A percentile compares a stretch with the other conserved stretches of the same genome.
Conservation (phyloP, 2,113 vertebrate genomes). For the Pitta sordida region DNA sequence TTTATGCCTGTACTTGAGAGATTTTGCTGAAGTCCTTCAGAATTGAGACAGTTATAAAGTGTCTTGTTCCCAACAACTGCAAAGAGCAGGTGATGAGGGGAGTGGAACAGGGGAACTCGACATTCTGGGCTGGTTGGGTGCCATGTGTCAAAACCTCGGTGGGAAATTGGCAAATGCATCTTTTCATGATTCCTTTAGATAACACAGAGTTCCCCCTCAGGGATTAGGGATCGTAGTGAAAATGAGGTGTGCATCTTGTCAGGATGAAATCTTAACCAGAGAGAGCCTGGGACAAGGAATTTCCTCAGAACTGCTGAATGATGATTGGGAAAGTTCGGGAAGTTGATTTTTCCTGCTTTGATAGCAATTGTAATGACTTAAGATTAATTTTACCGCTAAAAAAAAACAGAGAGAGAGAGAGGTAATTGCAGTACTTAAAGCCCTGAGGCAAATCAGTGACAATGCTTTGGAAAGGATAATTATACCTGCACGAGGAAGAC, state of each 20-base stretch:
- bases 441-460: conserved; percentile 45
- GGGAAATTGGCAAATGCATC: neutral
- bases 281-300: neutral
- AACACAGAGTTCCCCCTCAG: neutral
- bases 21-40: neutral
- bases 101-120: neutral
- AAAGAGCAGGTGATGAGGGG: neutral
- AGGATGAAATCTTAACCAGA: conserved; percentile 18
- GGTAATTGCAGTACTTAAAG: conserved; percentile 47
- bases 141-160: neutral
- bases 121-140: neutral
- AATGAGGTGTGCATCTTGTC: conserved; percentile 25
- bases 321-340: neutral
- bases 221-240: neutral
- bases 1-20: neutral
- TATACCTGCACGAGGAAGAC: conserved; percentile 30
- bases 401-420: neutral
- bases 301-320: neutral
- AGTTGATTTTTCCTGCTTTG: conserved; percentile 15
- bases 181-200: conserved; percentile 12
- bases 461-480: conserved; percentile 63
- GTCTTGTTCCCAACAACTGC: neutral
- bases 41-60: neutral
- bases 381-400: conserved; percentile 55
- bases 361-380: conserved; percentile 8